Conservation (phyloP, 2,113 vertebrate genomes). For the Cyanocitta stelleri region DNA sequence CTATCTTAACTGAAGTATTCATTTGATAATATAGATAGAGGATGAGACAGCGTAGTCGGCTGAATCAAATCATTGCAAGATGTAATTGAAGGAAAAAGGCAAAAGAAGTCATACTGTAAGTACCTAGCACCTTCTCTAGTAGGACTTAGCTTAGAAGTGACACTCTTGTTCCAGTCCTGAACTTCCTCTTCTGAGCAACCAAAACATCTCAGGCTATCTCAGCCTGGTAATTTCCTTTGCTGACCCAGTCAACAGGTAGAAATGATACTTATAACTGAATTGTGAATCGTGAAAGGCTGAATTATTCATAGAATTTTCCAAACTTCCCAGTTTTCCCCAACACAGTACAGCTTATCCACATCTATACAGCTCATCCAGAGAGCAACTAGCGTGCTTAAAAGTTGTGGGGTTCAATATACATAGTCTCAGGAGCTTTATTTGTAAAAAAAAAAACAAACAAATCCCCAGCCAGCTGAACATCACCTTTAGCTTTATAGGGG, state of each 20-base stretch:
- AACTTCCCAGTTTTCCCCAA: background rate
- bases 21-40: background rate
- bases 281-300: background rate
- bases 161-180: background rate
- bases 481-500: background rate
- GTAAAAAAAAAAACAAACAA: background rate
- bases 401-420: background rate
- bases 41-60: fast-evolving
- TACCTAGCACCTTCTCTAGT: background rate
- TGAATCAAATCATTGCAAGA: background rate
- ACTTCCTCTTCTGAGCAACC: background rate
- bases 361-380: background rate
- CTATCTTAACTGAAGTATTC: background rate
- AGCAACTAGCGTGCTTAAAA: background rate
- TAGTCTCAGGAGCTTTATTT: background rate
- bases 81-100: background rate
- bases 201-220: background rate
- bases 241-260: background rate
- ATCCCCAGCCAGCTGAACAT: fast-evolving
- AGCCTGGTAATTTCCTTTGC: background rate
- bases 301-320: background rate
- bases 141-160: background rate
- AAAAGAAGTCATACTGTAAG: background rate
- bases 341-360: background rate
- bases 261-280: background rate